phyloP scores from a whole-genome alignment of 2,888 invertebrate species.

The Apodemia mormo region DNA sequence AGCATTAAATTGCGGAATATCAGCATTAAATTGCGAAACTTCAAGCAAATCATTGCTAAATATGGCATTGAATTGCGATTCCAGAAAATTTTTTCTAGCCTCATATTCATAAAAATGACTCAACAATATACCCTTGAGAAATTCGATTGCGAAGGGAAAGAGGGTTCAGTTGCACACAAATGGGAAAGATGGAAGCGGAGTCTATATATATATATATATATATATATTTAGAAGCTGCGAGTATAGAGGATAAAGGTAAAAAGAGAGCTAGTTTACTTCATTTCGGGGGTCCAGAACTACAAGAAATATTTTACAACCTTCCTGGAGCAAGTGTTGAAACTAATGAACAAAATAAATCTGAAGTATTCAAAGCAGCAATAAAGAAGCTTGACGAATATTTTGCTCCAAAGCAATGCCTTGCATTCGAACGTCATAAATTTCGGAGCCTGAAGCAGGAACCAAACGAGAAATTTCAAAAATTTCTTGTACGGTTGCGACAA shows the following conservation, averaged over 20 bases:
- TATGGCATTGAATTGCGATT: too few relatives aligned
- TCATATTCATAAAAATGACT: too few relatives aligned
- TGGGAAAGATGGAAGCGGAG: not conserved
- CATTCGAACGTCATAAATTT: conserved; percentile 30
- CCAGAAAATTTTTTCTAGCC: too few relatives aligned
- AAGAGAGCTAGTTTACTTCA: conserved; percentile 30
- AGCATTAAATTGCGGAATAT: too few relatives aligned
- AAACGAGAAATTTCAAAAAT: conserved; percentile 31
- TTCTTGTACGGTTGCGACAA: conserved; percentile 26
- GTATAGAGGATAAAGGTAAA: conserved; percentile 22
- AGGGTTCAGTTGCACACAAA: not conserved
- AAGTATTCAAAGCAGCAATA: conserved; percentile 29
- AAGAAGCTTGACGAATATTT: conserved; percentile 31
- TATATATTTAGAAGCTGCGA: conserved; percentile 27
- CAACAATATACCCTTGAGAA: too few relatives aligned
- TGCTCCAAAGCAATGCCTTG: conserved; percentile 29
- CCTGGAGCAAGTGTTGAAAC: conserved; percentile 27
- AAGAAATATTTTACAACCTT: conserved; percentile 31
- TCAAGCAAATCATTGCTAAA: too few relatives aligned
- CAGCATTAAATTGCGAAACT: too few relatives aligned
- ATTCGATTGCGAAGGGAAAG: too few relatives aligned
- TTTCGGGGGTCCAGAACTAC: conserved; percentile 23
- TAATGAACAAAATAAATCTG: not conserved
- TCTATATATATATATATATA: too few relatives aligned
- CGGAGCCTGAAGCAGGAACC: conserved; percentile 28